Base-by-base conservation (phyloP, 2,797 vertebrate species). In the Gymnoscopelus microlampas region DNA sequence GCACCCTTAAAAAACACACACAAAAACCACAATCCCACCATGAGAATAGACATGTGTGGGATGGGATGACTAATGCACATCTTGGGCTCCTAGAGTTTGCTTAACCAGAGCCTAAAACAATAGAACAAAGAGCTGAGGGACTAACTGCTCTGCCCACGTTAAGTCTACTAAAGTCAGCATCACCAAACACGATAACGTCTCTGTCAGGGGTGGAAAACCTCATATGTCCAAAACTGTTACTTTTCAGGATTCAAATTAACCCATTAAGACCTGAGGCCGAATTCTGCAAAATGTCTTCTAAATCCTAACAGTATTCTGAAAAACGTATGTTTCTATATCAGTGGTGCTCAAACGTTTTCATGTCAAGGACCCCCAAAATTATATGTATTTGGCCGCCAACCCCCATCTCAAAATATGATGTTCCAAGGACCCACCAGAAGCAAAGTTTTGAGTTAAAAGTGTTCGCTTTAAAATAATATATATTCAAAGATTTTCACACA, bases 161-260 rank as follows among this genome's bases (percentile, higher is more conserved):
- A 53, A 66, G 3, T 49, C 13, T 58, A 49, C 53, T 39, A 62
- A 78, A 47, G 68, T 74, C 72, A 70, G 64, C 7, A 2, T 56
- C 66, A 55, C 56, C 70, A 77, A 85, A 73, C 68, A 71, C 66
- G 76, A 68, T 65, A 70, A 71, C 74, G 47, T 14, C 68, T 19
- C 57, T 19, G 19, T 29, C 26, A n/a, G n/a, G 3, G 26, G 26
- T 29, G 26, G 26, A 29, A 29, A 29, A 29, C 26, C 26, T 29
- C 3, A 4, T 29, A 29, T 29, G 26, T 29, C 26, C 26, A 29
- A 29, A 29, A 29, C 26, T 29, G 26, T 29, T 19, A 24, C 55
- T 66, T 8, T 29, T 24, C 44, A 53, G 51, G 68, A 66, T 68
- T 68, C 75, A 67, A 68, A 23, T 9, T 19, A n/a, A n/a, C n/a